These are phyloP conservation scores for Scatophagus argus DNA, from an alignment of 2,113 vertebrate species.

Conservation along the genomic window DNA sequence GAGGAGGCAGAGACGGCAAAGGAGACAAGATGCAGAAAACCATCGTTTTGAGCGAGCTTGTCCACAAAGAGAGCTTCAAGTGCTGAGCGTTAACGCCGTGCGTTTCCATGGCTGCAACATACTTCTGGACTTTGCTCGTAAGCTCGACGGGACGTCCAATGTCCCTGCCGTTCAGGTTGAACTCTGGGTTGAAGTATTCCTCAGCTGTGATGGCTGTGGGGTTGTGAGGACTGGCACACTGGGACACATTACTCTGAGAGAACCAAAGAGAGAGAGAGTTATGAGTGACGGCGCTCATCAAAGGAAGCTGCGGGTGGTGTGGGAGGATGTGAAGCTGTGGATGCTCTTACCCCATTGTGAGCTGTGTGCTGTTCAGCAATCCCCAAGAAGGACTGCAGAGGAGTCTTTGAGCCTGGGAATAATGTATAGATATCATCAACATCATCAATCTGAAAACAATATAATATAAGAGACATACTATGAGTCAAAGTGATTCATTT, in stretches of 20 bases:
- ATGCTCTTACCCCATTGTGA: slow-evolving; percentile 83
- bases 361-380: slow-evolving; percentile 86
- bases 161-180: slow-evolving; percentile 83
- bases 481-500: background rate
- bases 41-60: background rate
- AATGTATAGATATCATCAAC: background rate
- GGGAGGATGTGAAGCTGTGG: slow-evolving; percentile 4
- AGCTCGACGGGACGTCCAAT: slow-evolving; percentile 87
- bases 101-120: background rate
- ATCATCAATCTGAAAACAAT: background rate
- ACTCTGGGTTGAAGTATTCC: slow-evolving; percentile 87
- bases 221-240: slow-evolving; percentile 87
- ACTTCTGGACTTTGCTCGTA: slow-evolving; percentile 88
- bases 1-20: background rate
- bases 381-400: slow-evolving; percentile 86
- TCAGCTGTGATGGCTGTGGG: slow-evolving; percentile 87
- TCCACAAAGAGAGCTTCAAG: background rate
- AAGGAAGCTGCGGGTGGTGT: slow-evolving; percentile 12
- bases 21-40: background rate
- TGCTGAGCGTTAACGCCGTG: background rate
- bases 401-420: slow-evolving; percentile 79
- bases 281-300: background rate
- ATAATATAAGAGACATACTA: background rate
- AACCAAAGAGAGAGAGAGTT: background rate
- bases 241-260: slow-evolving; percentile 85